Percentiles rank a stretch among this genome's conserved stretches.
phyloP scores from a whole-genome alignment of 2,797 vertebrate genomes.

The Eidolon dupreanum region DNA sequence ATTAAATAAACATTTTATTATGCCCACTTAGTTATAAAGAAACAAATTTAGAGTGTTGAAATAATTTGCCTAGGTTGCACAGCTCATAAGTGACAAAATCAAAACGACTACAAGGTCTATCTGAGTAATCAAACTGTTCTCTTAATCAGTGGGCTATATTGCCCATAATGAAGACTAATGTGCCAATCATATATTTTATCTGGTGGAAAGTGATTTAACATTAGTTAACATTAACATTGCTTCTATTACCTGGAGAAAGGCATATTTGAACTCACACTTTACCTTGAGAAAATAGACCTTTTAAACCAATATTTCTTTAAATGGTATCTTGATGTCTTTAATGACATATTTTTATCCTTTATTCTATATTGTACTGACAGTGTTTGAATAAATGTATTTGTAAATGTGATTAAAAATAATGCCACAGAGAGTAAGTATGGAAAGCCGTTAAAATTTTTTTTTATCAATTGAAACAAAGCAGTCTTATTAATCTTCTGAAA shows the following conservation, averaged over 20 bases:
- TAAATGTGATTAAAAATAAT: constrained; percentile 53
- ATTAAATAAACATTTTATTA: not conserved
- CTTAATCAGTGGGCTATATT: not conserved
- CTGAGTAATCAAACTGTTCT: not conserved
- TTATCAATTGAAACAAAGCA: constrained; percentile 58
- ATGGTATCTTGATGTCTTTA: constrained; percentile 22
- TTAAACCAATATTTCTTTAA: constrained; percentile 1
- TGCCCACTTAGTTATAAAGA: not conserved
- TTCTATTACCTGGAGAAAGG: not conserved
- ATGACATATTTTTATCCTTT: constrained; percentile 29
- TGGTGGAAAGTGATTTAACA: not conserved
- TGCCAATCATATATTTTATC: not conserved
- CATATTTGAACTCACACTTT: not conserved
- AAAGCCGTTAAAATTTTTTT: constrained; percentile 24
- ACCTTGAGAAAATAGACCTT: not conserved
- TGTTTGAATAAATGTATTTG: constrained; percentile 45
- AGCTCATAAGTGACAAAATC: not conserved
- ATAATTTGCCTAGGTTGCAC: not conserved
- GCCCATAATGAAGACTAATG: not conserved
- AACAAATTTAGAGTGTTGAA: not conserved
- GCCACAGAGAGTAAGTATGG: not conserved
- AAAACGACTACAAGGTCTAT: not conserved
- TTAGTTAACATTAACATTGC: constrained; percentile 34
- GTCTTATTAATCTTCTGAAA: not conserved
- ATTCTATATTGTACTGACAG: constrained; percentile 27